Percentiles rank a stretch among this genome's conserved stretches.
Evolutionary conservation across 2,113 vertebrate genomes (phyloP).

Genomic region (Pomatostomus ruficeps): DNA sequence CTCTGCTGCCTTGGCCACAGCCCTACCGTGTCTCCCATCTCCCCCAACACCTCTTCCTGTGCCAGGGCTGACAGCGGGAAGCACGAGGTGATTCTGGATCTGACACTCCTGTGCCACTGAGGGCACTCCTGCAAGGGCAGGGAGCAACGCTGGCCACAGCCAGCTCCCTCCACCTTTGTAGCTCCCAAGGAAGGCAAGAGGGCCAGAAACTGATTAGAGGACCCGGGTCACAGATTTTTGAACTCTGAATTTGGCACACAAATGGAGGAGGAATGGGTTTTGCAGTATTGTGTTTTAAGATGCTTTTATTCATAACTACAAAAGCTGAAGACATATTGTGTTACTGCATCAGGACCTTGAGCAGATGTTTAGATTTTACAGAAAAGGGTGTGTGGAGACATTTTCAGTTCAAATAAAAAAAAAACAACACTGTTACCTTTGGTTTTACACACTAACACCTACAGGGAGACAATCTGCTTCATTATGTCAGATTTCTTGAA

Average conservation of each 20-base stretch:
- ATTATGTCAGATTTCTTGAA: neutral
- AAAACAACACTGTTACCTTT: neutral
- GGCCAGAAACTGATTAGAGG: slow-evolving; percentile 21
- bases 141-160: neutral
- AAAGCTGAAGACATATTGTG: slow-evolving; percentile 32
- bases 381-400: neutral
- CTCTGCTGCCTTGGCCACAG: neutral
- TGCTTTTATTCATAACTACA: neutral
- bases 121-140: neutral
- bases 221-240: slow-evolving; percentile 12
- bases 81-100: neutral
- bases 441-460: neutral
- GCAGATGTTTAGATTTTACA: slow-evolving; percentile 36
- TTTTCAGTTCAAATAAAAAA: neutral
- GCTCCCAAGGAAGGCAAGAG: neutral
- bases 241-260: slow-evolving; percentile 29
- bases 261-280: neutral
- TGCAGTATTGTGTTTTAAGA: slow-evolving; percentile 29
- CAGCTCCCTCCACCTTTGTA: neutral
- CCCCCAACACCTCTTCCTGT: neutral
- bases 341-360: slow-evolving; percentile 14
- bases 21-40: rapidly evolving
- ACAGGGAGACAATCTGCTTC: neutral
- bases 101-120: neutral
- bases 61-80: neutral